Base-by-base conservation (phyloP, 1,140 invertebrate genomes). In the Drosophila repleta region DNA sequence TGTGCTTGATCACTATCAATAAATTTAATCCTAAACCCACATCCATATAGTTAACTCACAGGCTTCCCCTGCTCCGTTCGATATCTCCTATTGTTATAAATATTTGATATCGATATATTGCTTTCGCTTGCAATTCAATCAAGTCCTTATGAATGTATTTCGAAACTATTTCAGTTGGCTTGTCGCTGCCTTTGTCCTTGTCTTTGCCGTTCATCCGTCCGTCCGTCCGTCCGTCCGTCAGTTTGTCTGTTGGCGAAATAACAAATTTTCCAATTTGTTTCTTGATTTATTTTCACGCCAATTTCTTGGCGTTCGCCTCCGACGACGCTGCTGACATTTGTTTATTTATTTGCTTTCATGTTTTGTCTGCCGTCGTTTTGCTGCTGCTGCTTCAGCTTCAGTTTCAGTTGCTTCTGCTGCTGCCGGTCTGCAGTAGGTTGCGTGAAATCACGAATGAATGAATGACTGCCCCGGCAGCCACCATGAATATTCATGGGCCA, bases 251-350 rank as follows among this genome's bases (percentile, higher is more conserved):
- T 76, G 58, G 57, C 57, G 72, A 88, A 73, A 67, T 79, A 88
- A 87, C 83, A 87, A 87, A 87, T 87, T 87, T 87, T 88, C 83
- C 83, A 87, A 87, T 87, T 88, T 88, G 87, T 83, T 87, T 83
- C 79, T 88, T 87, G 83, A 87, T 87, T 88, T 87, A 89, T 87
- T 87, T 83, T 88, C 72, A 88, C 83, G 83, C 82, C 82, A 87
- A 88, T 87, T 87, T 67, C 82, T 88, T 87, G 82, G 75, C 83
- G 63, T 80, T 69, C 75, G 74, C 57, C 77, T 74, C 61, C 78
- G 39, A 43, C 78, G 67, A 76, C 67, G 49, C 51, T 63, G 79
- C 71, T 87, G 82, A 87, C 82, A 87, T 87, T 87, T 88, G 79
- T 88, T 87, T 87, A 88, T 89, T 87, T 87, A 88, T 87, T 87